Base-by-base conservation (phyloP, 2,888 invertebrate genomes). In the Ophion costatus region DNA sequence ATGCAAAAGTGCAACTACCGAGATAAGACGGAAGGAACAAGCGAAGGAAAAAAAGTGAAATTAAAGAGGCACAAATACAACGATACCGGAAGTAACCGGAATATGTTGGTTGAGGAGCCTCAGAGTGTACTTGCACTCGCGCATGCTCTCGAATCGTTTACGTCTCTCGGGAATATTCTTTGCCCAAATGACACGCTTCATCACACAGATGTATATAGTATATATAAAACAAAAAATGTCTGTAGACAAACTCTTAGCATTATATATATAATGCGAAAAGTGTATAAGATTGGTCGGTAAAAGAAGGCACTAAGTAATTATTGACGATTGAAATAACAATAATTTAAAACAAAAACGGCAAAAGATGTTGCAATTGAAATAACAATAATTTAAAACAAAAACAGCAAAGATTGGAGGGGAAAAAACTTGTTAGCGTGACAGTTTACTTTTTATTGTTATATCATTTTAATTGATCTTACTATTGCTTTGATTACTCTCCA, bases 381-480 rank as follows among this genome's bases (percentile, higher is more conserved):
- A 73, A 82, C 63, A 64, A 82, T 82, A 24, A 74, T 38, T 51
- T 51, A 80, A 63, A 74, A 77, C 38, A 33, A 73, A 64, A 51
- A 45, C 66, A 38, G 57, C 64, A 22, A 83, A 57, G 61, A 75
- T 33, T 33, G n/a, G 24, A 63, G 22, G 42, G 51, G 73, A 73
- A 51, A 71, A 66, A 77, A 70, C 66, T 42, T 66, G 75, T 38
- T 78, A 86, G 77, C 71, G 80, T 80, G 80, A 86, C 82, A 74
- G 78, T 86, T 83, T 80, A 87, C 86, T 87, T 89, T 87, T 89
- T 89, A 87, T 89, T 89, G 85, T 88, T 90, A 88, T 79, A 84
- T 87, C 59, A 88, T 87, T 87, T 89, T 87, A 87, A 83, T 88
- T 86, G 78, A 83, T 88, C 83, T 80, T 88, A 88, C 82, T 85